These are phyloP conservation scores for Gracilinanus agilis DNA, from an alignment of 2,113 vertebrate genomes.

Conservation along the genomic window DNA sequence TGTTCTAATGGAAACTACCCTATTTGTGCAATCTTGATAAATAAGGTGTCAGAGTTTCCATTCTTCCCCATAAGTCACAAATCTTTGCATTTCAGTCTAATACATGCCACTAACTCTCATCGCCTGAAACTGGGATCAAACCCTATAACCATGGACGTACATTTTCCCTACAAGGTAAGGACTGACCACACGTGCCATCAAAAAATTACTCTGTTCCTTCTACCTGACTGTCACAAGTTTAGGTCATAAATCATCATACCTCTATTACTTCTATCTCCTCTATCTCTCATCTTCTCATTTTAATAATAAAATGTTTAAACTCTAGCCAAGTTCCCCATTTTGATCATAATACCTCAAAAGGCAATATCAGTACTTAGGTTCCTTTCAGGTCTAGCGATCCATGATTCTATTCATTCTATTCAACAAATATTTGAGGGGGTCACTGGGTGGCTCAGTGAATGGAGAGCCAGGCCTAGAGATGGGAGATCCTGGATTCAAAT, in stretches of 20 bases:
- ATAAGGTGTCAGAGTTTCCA: not conserved
- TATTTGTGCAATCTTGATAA: not conserved
- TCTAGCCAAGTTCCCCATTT: too few relatives aligned
- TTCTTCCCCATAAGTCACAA: not conserved
- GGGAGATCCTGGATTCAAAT: too few relatives aligned
- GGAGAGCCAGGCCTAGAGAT: too few relatives aligned
- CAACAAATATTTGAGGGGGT: not conserved
- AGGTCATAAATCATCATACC: not conserved
- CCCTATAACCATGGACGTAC: not conserved
- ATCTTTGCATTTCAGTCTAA: not conserved
- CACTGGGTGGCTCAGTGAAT: too few relatives aligned
- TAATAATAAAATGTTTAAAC: too few relatives aligned
- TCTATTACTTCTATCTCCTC: not conserved
- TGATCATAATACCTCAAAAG: not conserved
- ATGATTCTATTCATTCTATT: not conserved
- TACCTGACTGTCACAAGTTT: not conserved
- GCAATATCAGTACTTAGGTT: not conserved
- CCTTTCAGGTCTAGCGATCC: not conserved
- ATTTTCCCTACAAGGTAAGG: not conserved
- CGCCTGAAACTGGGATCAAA: not conserved
- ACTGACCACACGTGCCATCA: not conserved
- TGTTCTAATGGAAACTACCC: not conserved
- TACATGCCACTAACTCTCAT: not conserved
- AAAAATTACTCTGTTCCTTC: not conserved
- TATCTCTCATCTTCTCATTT: too few relatives aligned